Base-by-base conservation (phyloP, 2,113 vertebrate genomes). In the Cinclus mexicanus region DNA sequence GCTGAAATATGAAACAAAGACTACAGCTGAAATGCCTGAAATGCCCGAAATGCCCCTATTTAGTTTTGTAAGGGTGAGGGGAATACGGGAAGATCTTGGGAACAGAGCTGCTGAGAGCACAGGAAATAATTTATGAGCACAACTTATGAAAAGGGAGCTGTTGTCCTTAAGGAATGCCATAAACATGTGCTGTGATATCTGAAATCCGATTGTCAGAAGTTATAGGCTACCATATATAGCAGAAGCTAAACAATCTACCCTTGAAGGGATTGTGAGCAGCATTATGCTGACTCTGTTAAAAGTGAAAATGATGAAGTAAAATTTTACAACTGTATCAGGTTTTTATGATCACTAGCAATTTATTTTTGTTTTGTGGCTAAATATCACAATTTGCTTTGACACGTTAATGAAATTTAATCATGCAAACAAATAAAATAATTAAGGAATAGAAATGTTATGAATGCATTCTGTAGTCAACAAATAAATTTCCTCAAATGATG, bases 281-380 rank as follows among this genome's bases (percentile, higher is more conserved):
- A 53, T 84, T 93, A 46, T 55, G 82, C 52, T 70, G 47, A 88
- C 70, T 67, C 50, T 44, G 35, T 57, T 89, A 78, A 77, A 81
- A 89, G 19, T 9, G 7, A 74, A 94, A 94, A 87, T 65, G n/a
- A 83, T 64, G 31, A 74, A 93, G 65, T 65, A 90, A 89, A 87
- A 93, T 52, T 86, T 83, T 17, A 35, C 61, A 89, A 61, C 37
- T 87, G 6, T 60, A 87, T 91, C 46, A 57, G 11, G 50, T 61
- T 97, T 94, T 70, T 90, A 94, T 59, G 19, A 60, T 23, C 50
- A 39, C 25, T 82, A 57, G 21, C 26, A 87, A 78, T 95, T 78
- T 91, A 52, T 75, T 87, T 87, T 76, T 79, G 35, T 33, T 83
- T 94, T 91, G 39, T 84, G 60, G 11, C 25, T 93, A 93, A 79